A percentile compares a stretch with the other conserved stretches of the same genome.
phyloP scores from a whole-genome alignment of 2,113 vertebrate genomes.

The Sinocyclocheilus anshuiensis region DNA sequence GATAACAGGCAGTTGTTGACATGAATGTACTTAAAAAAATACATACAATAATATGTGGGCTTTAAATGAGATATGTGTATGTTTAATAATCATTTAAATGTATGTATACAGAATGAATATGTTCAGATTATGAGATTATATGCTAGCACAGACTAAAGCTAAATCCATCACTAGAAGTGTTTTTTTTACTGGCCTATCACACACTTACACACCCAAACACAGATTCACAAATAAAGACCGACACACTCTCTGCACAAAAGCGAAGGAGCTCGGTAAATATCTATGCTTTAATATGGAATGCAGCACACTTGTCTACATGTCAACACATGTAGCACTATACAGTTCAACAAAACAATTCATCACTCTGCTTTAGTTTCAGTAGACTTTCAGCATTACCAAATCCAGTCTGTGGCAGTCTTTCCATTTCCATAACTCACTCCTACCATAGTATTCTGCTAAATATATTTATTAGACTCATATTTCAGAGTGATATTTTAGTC shows the following conservation, averaged over 20 bases:
- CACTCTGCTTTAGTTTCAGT: not conserved
- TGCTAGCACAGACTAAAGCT: not conserved
- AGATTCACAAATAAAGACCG: not conserved
- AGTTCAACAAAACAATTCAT: slow-evolving; percentile 49
- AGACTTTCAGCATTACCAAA: slow-evolving; percentile 39
- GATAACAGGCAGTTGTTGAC: slow-evolving; percentile 1
- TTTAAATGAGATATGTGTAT: not conserved
- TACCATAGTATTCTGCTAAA: slow-evolving; percentile 13
- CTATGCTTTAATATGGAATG: slow-evolving; percentile 13
- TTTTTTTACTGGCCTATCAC: not conserved
- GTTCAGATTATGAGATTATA: not conserved
- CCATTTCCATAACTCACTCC: slow-evolving; percentile 6
- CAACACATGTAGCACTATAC: slow-evolving; percentile 41
- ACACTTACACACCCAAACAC: slow-evolving; percentile 16
- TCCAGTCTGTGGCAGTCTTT: not conserved
- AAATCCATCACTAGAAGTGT: not conserved
- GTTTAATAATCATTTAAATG: not conserved
- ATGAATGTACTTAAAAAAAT: too few species aligned
- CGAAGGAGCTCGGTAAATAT: not conserved
- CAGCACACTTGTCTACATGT: slow-evolving; percentile 46
- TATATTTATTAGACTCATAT: slow-evolving; percentile 13
- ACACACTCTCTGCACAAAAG: slow-evolving; percentile 27
- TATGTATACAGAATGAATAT: not conserved
- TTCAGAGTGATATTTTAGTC: slow-evolving; percentile 28
- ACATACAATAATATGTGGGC: too few species aligned